Base-by-base conservation (phyloP, 1,140 invertebrate species). In the Aethina tumida region DNA sequence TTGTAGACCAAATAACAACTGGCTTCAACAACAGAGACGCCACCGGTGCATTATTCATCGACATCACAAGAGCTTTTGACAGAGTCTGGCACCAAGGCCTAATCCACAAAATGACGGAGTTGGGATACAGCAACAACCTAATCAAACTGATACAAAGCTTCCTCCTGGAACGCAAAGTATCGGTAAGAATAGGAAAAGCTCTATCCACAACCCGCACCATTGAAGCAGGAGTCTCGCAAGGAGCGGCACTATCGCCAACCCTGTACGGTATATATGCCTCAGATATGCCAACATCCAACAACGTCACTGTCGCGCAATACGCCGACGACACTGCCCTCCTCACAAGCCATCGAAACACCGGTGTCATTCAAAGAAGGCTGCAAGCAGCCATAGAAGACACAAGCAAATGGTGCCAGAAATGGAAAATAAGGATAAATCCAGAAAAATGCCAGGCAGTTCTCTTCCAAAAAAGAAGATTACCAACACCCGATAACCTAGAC, bases 61-160 rank as follows among this genome's bases (percentile, higher is more conserved):
- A 57, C 24, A 34, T 56, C 17, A 41, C 45, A 17, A 50, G 52
- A 34, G 55, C 54, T 5, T 58, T 58, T 36, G 55, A 59, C 42
- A 42, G 31, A 21, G 52, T 55, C 6, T 56, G 52, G 48, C 53
- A 56, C 20, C 27, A 45, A 3, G 53, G 46, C 6, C 41, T 56
- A 3, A 6, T 56, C 14, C 41, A 54, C 17, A 55, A 57, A 45
- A 24, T 52, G n/a, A 25, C 43, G 16, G 27, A 21, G 34, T 38
- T 7, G 8, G 33, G 32, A 37, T 36, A 35, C 22, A 39, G 18
- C 16, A 21, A 14, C 18, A 21, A 41, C n/a, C 8, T 55, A 0
- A 14, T 50, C 10, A 25, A 41, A 21, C 31, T 50, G 3, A 45
- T 45, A 16, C 3, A 34, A 7, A 40, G 13, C n/a, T 55, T 45